Evolutionary conservation across 1,140 invertebrate species (phyloP).

Genomic region (Pectinophora gossypiella): DNA sequence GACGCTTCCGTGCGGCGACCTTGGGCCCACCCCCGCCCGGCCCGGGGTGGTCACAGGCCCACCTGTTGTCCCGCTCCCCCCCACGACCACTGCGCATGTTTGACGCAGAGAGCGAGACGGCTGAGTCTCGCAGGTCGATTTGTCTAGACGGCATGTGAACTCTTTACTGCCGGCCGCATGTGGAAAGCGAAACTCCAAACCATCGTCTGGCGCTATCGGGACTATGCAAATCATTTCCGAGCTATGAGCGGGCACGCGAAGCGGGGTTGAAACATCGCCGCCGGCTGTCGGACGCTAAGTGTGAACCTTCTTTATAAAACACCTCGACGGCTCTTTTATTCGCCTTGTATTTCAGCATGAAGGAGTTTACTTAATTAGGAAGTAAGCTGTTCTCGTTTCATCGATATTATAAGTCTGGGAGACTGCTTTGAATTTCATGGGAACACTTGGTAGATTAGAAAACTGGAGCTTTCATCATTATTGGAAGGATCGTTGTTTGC

Average conservation of each 20-base stretch:
- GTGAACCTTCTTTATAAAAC: too few relatives aligned
- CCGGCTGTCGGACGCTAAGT: not conserved
- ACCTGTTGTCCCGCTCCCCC: slow-evolving; percentile 48
- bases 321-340: too few relatives aligned
- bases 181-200: not conserved
- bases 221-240: not conserved
- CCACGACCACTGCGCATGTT: slow-evolving; percentile 52
- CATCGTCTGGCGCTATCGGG: not conserved
- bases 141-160: slow-evolving; percentile 68
- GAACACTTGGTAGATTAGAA: not conserved
- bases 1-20: slow-evolving; percentile 68
- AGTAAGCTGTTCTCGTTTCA: too few relatives aligned
- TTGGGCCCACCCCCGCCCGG: slow-evolving; percentile 41
- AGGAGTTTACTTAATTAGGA: too few relatives aligned
- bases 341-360: too few relatives aligned
- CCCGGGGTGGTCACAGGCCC: slow-evolving; percentile 15
- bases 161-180: slow-evolving; percentile 42
- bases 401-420: too few relatives aligned
- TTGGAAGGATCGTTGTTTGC: too few relatives aligned
- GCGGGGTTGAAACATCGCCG: not conserved
- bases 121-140: slow-evolving; percentile 56
- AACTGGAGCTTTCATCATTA: not conserved
- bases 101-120: slow-evolving; percentile 43
- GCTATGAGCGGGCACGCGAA: not conserved
- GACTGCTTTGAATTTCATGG: not conserved